Conservation (phyloP, 2,888 invertebrate species). For the Rugalucina vietnamica region DNA sequence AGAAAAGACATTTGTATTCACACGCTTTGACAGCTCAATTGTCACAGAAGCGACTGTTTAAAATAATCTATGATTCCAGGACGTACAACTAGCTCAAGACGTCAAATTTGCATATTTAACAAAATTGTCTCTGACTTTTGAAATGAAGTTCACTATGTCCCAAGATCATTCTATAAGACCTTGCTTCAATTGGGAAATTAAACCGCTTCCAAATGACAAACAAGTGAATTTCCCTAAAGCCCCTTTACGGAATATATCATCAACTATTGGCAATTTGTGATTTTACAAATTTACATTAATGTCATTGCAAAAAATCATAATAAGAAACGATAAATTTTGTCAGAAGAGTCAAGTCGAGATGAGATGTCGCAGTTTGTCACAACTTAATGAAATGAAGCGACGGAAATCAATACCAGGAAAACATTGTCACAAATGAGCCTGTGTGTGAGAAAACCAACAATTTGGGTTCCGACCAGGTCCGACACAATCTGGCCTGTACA, state of each 20-base stretch:
- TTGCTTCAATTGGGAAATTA: constrained; percentile 2
- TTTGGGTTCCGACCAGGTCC: too few relatives aligned
- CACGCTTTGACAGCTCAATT: constrained; percentile 8
- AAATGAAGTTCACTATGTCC: background rate
- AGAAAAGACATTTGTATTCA: constrained; percentile 16
- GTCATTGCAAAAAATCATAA: background rate
- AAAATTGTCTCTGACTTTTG: constrained; percentile 11
- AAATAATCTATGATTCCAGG: background rate
- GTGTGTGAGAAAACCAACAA: too few relatives aligned
- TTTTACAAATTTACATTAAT: constrained; percentile 1
- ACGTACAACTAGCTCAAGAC: background rate
- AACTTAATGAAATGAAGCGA: constrained; percentile 49
- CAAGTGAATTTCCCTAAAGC: background rate
- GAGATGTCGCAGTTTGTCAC: constrained; percentile 52
- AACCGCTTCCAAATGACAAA: background rate
- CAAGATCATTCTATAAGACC: background rate
- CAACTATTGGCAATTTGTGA: background rate
- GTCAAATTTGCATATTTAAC: constrained; percentile 10
- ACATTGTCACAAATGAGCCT: constrained; percentile 40
- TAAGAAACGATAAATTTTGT: constrained; percentile 14
- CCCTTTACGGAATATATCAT: background rate
- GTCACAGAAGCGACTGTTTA: background rate
- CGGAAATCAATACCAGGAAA: constrained; percentile 49
- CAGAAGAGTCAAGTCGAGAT: background rate
- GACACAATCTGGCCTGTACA: too few relatives aligned